Conservation (phyloP, 2,888 invertebrate genomes). For the Hyalella azteca region DNA sequence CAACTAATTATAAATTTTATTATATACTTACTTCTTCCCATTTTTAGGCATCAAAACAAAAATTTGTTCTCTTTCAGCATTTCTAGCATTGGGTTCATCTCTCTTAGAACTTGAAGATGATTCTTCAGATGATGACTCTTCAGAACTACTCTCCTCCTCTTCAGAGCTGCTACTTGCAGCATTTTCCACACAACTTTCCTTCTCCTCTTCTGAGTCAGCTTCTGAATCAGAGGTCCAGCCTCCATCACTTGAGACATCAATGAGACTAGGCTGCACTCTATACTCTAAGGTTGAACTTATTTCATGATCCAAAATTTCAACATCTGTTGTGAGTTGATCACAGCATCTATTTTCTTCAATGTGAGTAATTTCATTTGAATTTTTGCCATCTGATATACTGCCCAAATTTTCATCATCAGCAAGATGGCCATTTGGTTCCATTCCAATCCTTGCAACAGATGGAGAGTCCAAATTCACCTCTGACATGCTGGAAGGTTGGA, state of each 20-base stretch:
- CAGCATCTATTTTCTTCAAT: neutral
- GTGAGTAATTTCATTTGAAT: neutral
- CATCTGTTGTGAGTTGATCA: neutral
- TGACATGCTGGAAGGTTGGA: no score
- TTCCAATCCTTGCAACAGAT: no score
- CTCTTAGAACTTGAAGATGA: neutral
- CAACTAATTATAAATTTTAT: neutral
- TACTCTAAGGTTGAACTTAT: neutral
- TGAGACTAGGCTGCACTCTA: neutral
- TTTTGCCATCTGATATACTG: neutral
- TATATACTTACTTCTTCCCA: neutral
- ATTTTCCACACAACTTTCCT: neutral
- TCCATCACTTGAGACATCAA: neutral
- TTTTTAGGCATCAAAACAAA: no score
- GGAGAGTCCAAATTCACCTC: no score
- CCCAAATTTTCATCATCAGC: neutral
- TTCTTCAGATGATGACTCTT: neutral
- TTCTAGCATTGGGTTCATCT: neutral
- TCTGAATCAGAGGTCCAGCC: neutral
- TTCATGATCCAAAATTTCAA: neutral
- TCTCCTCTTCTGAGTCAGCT: neutral
- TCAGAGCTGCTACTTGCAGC: no score
- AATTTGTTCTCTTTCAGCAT: neutral
- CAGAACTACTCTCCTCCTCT: neutral
- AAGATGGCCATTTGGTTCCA: neutral